Conservation (phyloP, 2,113 vertebrate species). For the Muntiacus reevesi region DNA sequence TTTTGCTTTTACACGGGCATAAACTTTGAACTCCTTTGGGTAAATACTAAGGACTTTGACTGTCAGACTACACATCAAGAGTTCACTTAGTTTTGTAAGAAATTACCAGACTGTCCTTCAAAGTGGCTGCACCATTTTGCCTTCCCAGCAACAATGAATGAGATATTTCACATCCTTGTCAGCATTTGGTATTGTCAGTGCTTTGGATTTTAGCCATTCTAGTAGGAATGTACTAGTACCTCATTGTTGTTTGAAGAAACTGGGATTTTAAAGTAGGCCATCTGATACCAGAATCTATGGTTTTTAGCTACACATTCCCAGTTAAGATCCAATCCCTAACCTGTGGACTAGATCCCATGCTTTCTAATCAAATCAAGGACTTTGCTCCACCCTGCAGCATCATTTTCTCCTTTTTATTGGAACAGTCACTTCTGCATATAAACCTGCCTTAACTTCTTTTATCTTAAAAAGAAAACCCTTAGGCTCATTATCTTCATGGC, state of each 20-base stretch:
- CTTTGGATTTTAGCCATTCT: not conserved
- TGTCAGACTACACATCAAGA: not conserved
- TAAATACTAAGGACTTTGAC: not conserved
- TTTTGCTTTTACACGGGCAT: accelerated
- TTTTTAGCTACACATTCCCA: not conserved
- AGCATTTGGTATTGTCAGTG: not conserved
- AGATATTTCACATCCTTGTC: not conserved
- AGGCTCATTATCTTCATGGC: not conserved
- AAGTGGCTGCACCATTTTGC: not conserved
- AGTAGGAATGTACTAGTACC: not conserved
- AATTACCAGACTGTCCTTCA: not conserved
- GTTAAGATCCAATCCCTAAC: not conserved
- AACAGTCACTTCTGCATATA: not conserved
- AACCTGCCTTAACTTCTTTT: not conserved
- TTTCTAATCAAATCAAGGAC: not conserved
- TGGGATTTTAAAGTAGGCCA: not conserved
- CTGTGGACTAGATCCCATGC: not conserved
- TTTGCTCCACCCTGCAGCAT: not conserved
- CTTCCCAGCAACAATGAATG: not conserved
- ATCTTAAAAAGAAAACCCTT: not conserved
- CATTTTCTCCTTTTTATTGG: not conserved
- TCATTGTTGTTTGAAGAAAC: not conserved
- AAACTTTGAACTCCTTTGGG: not conserved
- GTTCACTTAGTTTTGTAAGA: not conserved
- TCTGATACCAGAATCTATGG: not conserved